Base-by-base conservation (phyloP, 2,113 vertebrate genomes). In the Dipodomys ordii region DNA sequence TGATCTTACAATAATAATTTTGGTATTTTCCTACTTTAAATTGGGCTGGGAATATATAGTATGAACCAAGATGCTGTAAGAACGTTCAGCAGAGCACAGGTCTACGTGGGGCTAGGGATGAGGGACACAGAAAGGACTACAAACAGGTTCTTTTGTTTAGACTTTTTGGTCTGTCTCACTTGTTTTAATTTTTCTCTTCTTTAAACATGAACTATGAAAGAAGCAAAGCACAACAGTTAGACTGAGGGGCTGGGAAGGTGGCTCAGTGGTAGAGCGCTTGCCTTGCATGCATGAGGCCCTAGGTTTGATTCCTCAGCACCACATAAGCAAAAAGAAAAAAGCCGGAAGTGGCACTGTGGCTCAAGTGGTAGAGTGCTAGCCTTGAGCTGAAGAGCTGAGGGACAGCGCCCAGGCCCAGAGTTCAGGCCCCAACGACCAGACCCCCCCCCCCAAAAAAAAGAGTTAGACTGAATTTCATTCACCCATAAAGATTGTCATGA, bases 391-490 rank as follows among this genome's bases (percentile, higher is more conserved):
- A 39, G 39, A 39, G 39, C 39, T 39, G 39, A 39, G 39, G 39
- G 39, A 39, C 39, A 39, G 39, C 39, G 39, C 39, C 39, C 39
- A 39, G 39, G 39, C 39, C 39, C 39, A 39, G 39, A 39, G 39
- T 39, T 39, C 39, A 39, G 39, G 39, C 39, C 39, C 39, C 39
- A 39, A 39, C 39, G 39, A 39, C 39, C 5, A 5, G 39, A 39
- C 39, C 39, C 39, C 35, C 35, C 35, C 35, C 35, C 35, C n/a
- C 3, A 39, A 39, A 39, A 39, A 39, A 39, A 2, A 53, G 81
- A 65, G 73, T 91, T 86, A 64, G 20, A n/a, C 73, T 87, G 65
- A 81, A 68, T 88, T 89, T 83, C 72, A 57, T 71, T 81, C 73
- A 49, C 15, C 23, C 46, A 0, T 64, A 87, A 88, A 27, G 10